A percentile compares a stretch with the other conserved stretches of the same genome.
Evolutionary conservation across 1,140 invertebrate genomes (phyloP).

Genomic region (Conus betulinus): DNA sequence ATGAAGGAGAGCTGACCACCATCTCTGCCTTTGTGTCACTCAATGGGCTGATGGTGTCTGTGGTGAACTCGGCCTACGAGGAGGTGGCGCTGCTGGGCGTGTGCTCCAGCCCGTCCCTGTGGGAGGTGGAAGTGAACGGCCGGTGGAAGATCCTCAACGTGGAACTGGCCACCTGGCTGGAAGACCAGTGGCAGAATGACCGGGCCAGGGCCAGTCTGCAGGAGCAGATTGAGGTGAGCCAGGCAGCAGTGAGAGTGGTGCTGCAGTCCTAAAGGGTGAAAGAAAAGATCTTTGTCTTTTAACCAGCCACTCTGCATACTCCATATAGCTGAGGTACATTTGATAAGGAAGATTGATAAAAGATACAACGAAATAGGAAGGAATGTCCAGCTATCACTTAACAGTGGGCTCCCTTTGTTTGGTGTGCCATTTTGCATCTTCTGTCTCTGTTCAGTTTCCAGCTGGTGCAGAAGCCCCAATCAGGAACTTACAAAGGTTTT

Average conservation of each 20-base stretch:
- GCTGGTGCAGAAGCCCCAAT: too few relatives aligned
- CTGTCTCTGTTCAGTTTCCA: too few relatives aligned
- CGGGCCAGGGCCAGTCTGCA: slow-evolving; percentile 85
- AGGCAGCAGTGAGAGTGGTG: background rate
- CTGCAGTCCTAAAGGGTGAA: background rate
- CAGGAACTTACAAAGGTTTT: too few relatives aligned
- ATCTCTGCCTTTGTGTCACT: slow-evolving; percentile 84
- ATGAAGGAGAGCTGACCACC: slow-evolving; percentile 84
- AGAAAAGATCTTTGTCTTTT: background rate
- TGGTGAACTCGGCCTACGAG: slow-evolving; percentile 75
- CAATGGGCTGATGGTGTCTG: slow-evolving; percentile 83
- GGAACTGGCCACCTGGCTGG: slow-evolving; percentile 87
- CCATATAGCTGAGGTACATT: background rate
- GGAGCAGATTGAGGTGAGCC: slow-evolving; percentile 78
- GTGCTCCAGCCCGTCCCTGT: slow-evolving; percentile 83
- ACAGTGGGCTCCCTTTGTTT: too few relatives aligned
- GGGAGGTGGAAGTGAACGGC: slow-evolving; percentile 88
- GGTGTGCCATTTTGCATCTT: too few relatives aligned
- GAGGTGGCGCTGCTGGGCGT: slow-evolving; percentile 84
- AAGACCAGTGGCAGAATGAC: slow-evolving; percentile 85
- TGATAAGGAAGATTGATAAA: too few relatives aligned
- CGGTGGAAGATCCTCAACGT: slow-evolving; percentile 85
- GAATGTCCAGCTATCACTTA: too few relatives aligned
- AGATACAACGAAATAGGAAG: too few relatives aligned
- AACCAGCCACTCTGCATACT: background rate